phyloP scores from a whole-genome alignment of 2,888 invertebrate species.

The Hermaeophaga mercurialis region DNA sequence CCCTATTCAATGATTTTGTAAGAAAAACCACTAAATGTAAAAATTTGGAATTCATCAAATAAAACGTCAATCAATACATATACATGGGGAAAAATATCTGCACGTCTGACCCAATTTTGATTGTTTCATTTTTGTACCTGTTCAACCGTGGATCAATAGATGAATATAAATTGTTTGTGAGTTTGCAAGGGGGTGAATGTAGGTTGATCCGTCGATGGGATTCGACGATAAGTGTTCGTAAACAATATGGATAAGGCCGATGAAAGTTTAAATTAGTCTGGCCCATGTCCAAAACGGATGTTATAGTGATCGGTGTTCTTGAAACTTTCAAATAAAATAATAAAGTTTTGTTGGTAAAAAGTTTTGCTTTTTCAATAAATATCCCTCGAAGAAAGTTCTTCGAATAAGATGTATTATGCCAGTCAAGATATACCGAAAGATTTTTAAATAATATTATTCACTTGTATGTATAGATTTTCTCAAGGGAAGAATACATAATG shows the following conservation, averaged over 20 bases:
- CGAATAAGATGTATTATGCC: not conserved
- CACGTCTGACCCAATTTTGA: constrained; percentile 19
- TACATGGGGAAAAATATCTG: constrained; percentile 8
- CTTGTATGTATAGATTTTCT: no score
- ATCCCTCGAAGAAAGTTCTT: not conserved
- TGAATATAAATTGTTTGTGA: constrained; percentile 21
- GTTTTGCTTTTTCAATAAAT: not conserved
- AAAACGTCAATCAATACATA: no score
- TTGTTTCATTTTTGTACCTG: constrained; percentile 11
- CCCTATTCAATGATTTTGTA: no score
- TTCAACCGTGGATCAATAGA: constrained; percentile 15
- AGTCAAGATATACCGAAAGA: no score
- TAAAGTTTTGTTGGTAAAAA: constrained; percentile 8
- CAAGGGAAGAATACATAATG: no score
- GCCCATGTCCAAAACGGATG: constrained; percentile 17
- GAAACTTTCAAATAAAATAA: constrained; percentile 17
- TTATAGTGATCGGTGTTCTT: constrained; percentile 5
- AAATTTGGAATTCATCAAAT: no score
- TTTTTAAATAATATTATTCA: no score
- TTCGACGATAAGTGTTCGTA: constrained; percentile 18
- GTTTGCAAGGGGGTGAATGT: not conserved
- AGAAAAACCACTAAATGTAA: no score
- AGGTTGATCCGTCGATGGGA: constrained; percentile 1
- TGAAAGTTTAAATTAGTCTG: constrained; percentile 23
- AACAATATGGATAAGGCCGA: constrained; percentile 8